Conservation (phyloP, 2,797 vertebrate genomes). For the Sebastes steindachneri region DNA sequence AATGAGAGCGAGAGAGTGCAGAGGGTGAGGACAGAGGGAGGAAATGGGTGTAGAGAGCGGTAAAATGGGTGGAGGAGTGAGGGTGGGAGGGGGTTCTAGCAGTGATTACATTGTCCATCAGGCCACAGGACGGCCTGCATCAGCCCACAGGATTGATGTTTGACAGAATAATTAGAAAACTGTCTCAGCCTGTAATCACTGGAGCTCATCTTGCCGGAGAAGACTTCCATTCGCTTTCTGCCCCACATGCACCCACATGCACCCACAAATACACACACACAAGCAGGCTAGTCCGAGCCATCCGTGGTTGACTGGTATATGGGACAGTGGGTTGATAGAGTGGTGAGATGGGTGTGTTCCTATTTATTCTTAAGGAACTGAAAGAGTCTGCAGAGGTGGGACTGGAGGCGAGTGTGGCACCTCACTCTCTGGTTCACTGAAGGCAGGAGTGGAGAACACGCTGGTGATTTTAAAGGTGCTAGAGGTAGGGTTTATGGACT, state of each 20-base stretch:
- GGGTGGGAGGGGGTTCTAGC: slow-evolving; percentile 54
- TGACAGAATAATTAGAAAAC: slow-evolving; percentile 99
- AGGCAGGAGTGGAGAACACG: slow-evolving; percentile 26
- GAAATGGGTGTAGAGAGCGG: slow-evolving; percentile 37
- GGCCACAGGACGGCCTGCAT: slow-evolving; percentile 85
- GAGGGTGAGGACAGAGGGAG: slow-evolving; percentile 32
- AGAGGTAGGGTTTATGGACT: slow-evolving; percentile 58
- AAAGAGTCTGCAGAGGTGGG: slow-evolving; percentile 67
- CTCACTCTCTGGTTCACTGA: slow-evolving; percentile 49
- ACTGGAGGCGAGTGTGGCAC: slow-evolving; percentile 35
- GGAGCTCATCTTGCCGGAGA: slow-evolving; percentile 87
- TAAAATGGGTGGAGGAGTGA: slow-evolving; percentile 34
- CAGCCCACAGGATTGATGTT: slow-evolving; percentile 93
- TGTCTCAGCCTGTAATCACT: slow-evolving; percentile 94
- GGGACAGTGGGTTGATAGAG: slow-evolving; percentile 69
- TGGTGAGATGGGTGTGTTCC: slow-evolving; percentile 76
- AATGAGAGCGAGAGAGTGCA: slow-evolving; percentile 26
- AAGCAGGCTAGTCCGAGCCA: slow-evolving; percentile 29
- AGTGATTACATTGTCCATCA: slow-evolving; percentile 98
- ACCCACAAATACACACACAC: slow-evolving; percentile 52
- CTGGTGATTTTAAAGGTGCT: slow-evolving; percentile 48
- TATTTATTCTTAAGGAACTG: slow-evolving; percentile 86
- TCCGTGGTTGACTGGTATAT: slow-evolving; percentile 61
- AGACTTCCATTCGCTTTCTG: slow-evolving; percentile 76
- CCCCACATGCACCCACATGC: slow-evolving; percentile 41